phyloP scores from a whole-genome alignment of 2,797 vertebrate species.

The Masticophis lateralis region DNA sequence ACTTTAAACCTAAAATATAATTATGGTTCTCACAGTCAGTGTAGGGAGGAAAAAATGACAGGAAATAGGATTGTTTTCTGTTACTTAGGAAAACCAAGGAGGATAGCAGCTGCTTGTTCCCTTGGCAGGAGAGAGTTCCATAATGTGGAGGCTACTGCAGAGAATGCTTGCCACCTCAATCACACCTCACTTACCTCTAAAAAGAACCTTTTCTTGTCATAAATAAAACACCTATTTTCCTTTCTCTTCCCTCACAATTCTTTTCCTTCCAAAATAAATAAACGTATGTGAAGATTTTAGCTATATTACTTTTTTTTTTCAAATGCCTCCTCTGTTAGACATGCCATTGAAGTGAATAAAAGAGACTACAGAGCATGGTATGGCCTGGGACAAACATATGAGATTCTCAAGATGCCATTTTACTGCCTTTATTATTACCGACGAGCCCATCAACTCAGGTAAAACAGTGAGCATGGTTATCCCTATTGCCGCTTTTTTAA shows the following conservation, averaged over 20 bases:
- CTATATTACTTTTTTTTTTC: constrained; percentile 19
- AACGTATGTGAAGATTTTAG: background rate
- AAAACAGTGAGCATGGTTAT: constrained; percentile 7
- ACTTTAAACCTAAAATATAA: background rate
- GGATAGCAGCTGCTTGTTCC: background rate
- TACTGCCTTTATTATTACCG: constrained; percentile 98
- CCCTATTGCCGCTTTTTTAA: background rate
- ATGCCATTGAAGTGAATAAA: constrained; percentile 98
- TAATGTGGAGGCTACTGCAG: background rate
- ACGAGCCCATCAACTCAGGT: constrained; percentile 97
- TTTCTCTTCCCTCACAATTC: background rate
- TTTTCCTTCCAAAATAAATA: background rate
- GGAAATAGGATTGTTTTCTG: background rate
- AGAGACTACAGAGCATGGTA: constrained; percentile 98
- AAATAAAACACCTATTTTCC: background rate
- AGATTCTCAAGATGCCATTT: constrained; percentile 99
- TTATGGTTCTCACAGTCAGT: background rate
- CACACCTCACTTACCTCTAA: background rate
- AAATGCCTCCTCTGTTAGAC: constrained; percentile 72
- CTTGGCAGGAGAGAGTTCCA: background rate
- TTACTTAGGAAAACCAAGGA: background rate
- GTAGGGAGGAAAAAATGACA: rapidly evolving
- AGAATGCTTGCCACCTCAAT: background rate
- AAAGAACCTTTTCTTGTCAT: background rate
- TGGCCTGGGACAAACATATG: constrained; percentile 95